These are phyloP conservation scores for Cylindroiulus punctatus DNA, from an alignment of 2,888 invertebrate species.

Conservation along the genomic window DNA sequence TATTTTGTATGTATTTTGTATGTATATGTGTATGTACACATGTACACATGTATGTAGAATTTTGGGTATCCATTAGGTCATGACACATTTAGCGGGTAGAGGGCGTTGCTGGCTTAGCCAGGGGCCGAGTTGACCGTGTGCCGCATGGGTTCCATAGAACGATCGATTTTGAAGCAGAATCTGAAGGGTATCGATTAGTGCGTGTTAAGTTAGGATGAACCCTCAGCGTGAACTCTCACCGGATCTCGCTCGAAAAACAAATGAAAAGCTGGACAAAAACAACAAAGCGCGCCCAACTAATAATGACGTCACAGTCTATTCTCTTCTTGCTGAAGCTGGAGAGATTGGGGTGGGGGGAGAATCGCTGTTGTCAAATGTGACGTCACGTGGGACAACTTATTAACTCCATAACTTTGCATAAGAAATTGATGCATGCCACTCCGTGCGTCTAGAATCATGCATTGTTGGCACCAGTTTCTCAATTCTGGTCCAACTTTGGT, in stretches of 20 bases:
- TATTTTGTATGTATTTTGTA: too few species aligned
- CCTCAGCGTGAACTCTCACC: neutral
- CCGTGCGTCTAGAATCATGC: too few species aligned
- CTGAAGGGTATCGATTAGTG: conserved; percentile 13
- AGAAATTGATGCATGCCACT: too few species aligned
- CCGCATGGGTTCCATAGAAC: neutral
- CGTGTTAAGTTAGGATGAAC: neutral
- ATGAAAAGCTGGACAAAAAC: neutral
- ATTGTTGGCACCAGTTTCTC: too few species aligned
- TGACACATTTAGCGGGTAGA: neutral
- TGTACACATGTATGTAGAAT: too few species aligned
- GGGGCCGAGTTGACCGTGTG: neutral
- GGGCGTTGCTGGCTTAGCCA: neutral
- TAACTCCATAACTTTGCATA: too few species aligned
- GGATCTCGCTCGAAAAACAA: neutral
- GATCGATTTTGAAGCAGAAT: conserved; percentile 5
- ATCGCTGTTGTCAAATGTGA: too few species aligned
- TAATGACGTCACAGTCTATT: neutral
- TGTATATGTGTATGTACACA: too few species aligned
- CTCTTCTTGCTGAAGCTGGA: too few species aligned
- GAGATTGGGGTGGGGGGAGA: too few species aligned
- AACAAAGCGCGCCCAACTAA: neutral
- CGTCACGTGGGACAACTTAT: neutral
- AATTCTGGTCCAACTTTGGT: too few species aligned
- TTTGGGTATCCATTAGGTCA: neutral